These are phyloP conservation scores for Limnephilus rhombicus DNA, from an alignment of 2,888 invertebrate genomes.

Conservation along the genomic window DNA sequence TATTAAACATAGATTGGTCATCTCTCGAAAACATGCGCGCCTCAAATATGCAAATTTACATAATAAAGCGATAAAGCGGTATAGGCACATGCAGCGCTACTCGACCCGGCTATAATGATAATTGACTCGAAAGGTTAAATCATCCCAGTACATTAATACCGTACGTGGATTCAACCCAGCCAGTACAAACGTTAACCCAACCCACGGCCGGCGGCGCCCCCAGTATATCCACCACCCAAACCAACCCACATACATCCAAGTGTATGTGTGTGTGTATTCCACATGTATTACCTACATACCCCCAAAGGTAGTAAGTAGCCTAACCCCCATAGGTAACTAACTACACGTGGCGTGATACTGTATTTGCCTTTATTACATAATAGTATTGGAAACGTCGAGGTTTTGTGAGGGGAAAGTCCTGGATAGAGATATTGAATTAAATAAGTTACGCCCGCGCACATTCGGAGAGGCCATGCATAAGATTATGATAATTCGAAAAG, in stretches of 20 bases:
- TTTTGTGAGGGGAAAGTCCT: slow-evolving; percentile 2
- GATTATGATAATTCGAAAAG: not conserved
- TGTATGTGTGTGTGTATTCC: not conserved
- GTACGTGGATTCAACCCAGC: slow-evolving; percentile 49
- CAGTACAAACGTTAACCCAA: slow-evolving; percentile 28
- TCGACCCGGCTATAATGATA: slow-evolving; percentile 44
- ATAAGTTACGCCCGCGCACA: slow-evolving; percentile 15
- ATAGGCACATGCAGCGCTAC: slow-evolving; percentile 45
- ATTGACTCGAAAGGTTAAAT: slow-evolving; percentile 57
- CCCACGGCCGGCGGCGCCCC: not conserved
- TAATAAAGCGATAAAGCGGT: slow-evolving; percentile 51
- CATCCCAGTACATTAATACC: slow-evolving; percentile 55
- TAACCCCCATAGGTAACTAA: slow-evolving; percentile 14
- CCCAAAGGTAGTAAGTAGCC: not conserved
- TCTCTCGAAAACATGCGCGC: slow-evolving; percentile 19
- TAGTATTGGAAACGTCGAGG: slow-evolving; percentile 31
- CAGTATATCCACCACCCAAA: not conserved
- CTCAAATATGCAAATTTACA: slow-evolving; percentile 51
- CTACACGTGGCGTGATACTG: slow-evolving; percentile 15
- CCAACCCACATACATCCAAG: not conserved
- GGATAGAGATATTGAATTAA: slow-evolving; percentile 42
- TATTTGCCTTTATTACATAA: slow-evolving; percentile 32
- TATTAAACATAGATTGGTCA: slow-evolving; percentile 41
- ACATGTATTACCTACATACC: not conserved
- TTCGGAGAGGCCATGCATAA: not conserved